Conservation (phyloP, 64 coral and sea anemone species). For the Cladopsammia gracilis region DNA sequence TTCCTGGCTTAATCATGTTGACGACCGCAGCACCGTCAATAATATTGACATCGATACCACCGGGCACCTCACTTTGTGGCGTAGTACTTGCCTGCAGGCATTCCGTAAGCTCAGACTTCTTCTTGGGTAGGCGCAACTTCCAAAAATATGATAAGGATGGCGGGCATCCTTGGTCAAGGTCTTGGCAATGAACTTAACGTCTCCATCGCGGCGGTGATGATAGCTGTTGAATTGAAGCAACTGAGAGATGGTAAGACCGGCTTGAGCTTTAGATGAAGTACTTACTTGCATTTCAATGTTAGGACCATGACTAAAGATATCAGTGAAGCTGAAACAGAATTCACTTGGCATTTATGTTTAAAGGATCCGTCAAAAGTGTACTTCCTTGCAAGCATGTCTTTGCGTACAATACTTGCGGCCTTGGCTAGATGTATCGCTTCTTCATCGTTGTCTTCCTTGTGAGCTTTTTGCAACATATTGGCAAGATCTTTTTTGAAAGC, state of each 20-base stretch:
- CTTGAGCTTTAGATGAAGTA: conserved; percentile 15
- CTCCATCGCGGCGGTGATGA: conserved; percentile 19
- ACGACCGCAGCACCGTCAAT: conserved; percentile 43
- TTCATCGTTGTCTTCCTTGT: conserved; percentile 9
- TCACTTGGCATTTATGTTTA: conserved; percentile 20
- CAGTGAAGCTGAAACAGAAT: conserved; percentile 38
- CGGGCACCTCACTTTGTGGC: background rate
- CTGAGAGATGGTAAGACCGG: conserved; percentile 36
- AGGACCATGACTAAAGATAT: conserved; percentile 52
- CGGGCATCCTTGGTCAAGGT: conserved; percentile 49
- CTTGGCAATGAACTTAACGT: too few relatives aligned
- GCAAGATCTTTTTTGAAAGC: conserved; percentile 53
- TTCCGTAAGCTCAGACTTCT: conserved; percentile 59
- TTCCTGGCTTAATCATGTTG: conserved; percentile 48
- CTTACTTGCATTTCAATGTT: conserved; percentile 50
- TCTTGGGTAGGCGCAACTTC: conserved; percentile 55
- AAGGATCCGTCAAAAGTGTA: conserved; percentile 58
- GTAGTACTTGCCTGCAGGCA: conserved; percentile 32
- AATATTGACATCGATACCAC: conserved; percentile 13
- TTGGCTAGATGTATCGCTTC: conserved; percentile 57
- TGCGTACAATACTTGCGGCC: conserved; percentile 44
- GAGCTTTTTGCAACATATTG: conserved; percentile 1
- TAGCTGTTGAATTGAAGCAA: conserved; percentile 46
- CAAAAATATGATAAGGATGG: conserved; percentile 65
- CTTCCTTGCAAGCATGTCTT: conserved; percentile 23